These are phyloP conservation scores for Triplophysa dalaica DNA, from an alignment of 2,113 vertebrate genomes.

Conservation along the genomic window DNA sequence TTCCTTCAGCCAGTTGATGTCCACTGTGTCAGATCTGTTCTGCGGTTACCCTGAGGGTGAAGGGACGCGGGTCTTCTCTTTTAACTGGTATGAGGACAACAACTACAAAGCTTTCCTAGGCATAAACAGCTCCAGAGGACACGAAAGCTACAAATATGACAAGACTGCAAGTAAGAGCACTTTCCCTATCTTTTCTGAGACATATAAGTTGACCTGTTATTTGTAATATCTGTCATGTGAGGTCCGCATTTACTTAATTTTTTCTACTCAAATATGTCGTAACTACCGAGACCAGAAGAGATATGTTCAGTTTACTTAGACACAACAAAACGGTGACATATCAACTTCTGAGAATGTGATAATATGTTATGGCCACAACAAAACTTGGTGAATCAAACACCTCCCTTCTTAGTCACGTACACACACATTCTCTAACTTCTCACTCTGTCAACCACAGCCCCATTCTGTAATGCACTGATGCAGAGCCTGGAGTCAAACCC, in stretches of 20 bases:
- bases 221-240: no score
- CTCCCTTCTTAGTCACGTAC: neutral
- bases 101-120: constrained; percentile 97
- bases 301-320: no score
- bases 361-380: no score
- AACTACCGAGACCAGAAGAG: no score
- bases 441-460: constrained; percentile 72
- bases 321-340: no score
- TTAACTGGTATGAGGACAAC: constrained; percentile 99
- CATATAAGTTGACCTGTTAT: no score
- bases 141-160: constrained; percentile 80
- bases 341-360: no score
- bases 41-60: constrained; percentile 92
- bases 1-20: constrained; percentile 78
- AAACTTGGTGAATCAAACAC: no score
- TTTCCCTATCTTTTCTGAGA: neutral
- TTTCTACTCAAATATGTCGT: no score
- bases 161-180: constrained; percentile 83
- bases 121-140: constrained; percentile 82
- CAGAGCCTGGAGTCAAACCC: constrained; percentile 92
- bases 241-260: no score
- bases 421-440: constrained; percentile 30
- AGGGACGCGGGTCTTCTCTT: constrained; percentile 87
- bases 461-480: constrained; percentile 92
- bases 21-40: constrained; percentile 81